Percentiles rank a stretch among this genome's conserved stretches.
Conservation (phyloP, 23 tunicate genomes). For the Pegea sp. region DNA sequence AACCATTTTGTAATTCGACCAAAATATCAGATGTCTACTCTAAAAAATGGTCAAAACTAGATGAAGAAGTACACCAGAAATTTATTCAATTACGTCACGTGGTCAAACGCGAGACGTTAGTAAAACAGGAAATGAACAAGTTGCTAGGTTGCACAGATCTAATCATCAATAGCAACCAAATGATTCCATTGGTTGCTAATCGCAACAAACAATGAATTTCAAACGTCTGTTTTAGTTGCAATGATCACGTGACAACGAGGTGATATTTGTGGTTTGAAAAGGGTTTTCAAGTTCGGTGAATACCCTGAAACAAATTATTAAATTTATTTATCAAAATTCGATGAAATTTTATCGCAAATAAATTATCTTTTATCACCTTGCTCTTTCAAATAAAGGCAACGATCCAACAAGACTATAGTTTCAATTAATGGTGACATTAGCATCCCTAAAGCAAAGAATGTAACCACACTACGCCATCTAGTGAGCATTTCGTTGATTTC, state of each 20-base stretch:
- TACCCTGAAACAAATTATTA: not conserved
- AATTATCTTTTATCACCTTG: no score
- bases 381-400: constrained; percentile 36
- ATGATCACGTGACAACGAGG: not conserved
- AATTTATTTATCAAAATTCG: no score
- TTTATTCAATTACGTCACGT: constrained; percentile 17
- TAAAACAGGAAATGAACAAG: constrained; percentile 29
- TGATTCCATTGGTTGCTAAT: no score
- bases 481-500: constrained; percentile 14
- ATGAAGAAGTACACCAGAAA: constrained; percentile 4
- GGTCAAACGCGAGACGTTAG: constrained; percentile 11
- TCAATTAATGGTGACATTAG: constrained; percentile 62
- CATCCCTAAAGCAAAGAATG: constrained; percentile 14
- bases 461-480: constrained; percentile 27
- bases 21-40: constrained; percentile 24
- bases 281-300: not conserved
- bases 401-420: constrained; percentile 46
- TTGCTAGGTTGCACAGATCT: constrained; percentile 35
- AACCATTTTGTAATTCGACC: not conserved
- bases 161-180: constrained; percentile 5
- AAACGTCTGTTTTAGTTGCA: no score
- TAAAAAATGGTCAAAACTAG: constrained; percentile 11
- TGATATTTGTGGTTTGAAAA: not conserved
- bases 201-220: no score
- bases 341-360: no score